Percentiles rank a stretch among this genome's conserved stretches.
phyloP scores from a whole-genome alignment of 2,113 vertebrate species.

The Charadrius vociferus region DNA sequence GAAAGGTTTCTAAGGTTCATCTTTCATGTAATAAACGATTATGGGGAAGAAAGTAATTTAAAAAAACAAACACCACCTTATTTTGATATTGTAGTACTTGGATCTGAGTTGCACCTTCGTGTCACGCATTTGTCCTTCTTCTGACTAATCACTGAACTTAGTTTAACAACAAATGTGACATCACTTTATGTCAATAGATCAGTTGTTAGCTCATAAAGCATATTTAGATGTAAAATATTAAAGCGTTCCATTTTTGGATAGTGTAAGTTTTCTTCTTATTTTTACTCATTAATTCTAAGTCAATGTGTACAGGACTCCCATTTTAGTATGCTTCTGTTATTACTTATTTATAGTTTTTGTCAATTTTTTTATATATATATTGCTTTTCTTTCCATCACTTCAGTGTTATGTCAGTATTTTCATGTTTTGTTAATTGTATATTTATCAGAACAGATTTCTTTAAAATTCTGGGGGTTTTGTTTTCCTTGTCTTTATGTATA shows the following conservation, averaged over 20 bases:
- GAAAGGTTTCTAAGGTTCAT: not conserved
- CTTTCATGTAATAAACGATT: not conserved
- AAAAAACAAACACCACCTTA: not conserved
- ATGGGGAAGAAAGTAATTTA: not conserved
- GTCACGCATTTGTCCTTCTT: not conserved
- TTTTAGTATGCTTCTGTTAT: not conserved
- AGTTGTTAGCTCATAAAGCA: not conserved
- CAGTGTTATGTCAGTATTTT: not conserved
- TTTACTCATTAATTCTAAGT: not conserved
- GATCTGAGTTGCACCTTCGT: not conserved
- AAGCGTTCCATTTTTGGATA: not conserved
- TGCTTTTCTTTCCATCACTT: not conserved
- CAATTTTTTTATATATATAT: not conserved
- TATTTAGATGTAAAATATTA: not conserved
- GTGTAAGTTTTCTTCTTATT: not conserved
- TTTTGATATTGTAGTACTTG: not conserved
- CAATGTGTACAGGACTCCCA: not conserved
- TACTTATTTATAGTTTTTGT: not conserved
- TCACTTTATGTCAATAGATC: not conserved
- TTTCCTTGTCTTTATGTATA: not conserved
- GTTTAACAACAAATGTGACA: not conserved
- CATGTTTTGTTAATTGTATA: not conserved
- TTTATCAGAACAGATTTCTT: not conserved
- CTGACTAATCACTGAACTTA: not conserved
- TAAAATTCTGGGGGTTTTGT: not conserved